Base-by-base conservation (phyloP, 2,113 vertebrate species). In the Dipodomys spectabilis region DNA sequence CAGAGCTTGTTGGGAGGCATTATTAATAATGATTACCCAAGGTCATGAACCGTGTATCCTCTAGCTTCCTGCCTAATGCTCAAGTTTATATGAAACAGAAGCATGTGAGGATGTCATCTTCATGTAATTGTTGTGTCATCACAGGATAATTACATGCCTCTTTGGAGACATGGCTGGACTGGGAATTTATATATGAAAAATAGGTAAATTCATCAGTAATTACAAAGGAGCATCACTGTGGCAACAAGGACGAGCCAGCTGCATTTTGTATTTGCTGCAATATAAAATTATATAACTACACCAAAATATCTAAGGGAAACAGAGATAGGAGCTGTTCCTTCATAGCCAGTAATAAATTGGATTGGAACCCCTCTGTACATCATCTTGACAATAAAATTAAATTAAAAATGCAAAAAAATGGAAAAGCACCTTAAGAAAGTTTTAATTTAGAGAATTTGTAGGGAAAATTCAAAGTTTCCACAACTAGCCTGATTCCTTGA, bases 1-100 rank as follows among this genome's bases (percentile, higher is more conserved):
- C 88, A 74, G 87, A 93, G 71, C 49, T 92, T 86, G 57, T 91
- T 74, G 91, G 65, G 73, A 20, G 71, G 71, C 78, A 92, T 91
- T 92, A 95, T 93, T 91, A 88, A 73, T 79, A 92, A 85, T 86
- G 80, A 95, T 94, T 91, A 92, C 49, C 35, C 90, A 94, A 95
- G 87, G 93, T 84, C 94, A 82, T 1, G 9, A 69, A 65, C 67
- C 39, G 45, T 9, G 27, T 28, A 35, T 62, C 69, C 90, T 71
- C 71, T 44, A 64, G 88, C 60, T 81, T 96, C 92, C 93, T 95
- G 78, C 78, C 88, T 96, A 87, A 92, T 93, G 95, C 85, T 91
- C 22, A 39, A 88, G 92, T 94, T 94, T 88, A 60, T 83, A 91
- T 82, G 69, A 96, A 32, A 91, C 53, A 49, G 94, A 90, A 92